A percentile compares a stretch with the other conserved stretches of the same genome.
Conservation (phyloP, 1,140 invertebrate genomes). For the Papilio aristodemus region DNA sequence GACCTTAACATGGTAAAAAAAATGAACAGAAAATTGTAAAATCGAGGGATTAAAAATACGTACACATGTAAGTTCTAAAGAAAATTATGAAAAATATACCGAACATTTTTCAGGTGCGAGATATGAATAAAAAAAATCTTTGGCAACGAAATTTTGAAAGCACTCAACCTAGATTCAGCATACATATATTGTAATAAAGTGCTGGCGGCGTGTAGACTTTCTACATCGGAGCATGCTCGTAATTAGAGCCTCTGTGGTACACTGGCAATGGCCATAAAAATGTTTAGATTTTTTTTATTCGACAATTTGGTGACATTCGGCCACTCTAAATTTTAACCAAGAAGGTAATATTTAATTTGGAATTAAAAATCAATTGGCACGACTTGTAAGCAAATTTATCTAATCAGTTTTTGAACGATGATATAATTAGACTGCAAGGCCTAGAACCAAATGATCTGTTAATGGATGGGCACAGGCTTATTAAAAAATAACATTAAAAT, state of each 20-base stretch:
- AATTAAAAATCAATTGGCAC: too few relatives aligned
- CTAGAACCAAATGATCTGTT: too few relatives aligned
- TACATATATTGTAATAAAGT: slow-evolving; percentile 33
- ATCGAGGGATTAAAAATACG: slow-evolving; percentile 21
- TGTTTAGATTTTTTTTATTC: slow-evolving; percentile 26
- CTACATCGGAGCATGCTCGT: slow-evolving; percentile 24
- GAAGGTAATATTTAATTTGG: background rate
- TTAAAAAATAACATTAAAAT: too few relatives aligned
- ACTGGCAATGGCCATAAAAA: slow-evolving; percentile 11
- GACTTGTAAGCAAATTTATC: too few relatives aligned
- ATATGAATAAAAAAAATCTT: slow-evolving; percentile 34
- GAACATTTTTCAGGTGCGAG: slow-evolving; percentile 31
- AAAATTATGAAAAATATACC: slow-evolving; percentile 25
- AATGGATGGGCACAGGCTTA: too few relatives aligned
- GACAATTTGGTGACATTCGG: background rate
- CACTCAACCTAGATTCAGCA: slow-evolving; percentile 30
- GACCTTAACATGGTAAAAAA: background rate
- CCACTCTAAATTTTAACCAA: background rate
- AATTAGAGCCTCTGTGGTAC: slow-evolving; percentile 28
- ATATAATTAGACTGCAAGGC: too few relatives aligned
- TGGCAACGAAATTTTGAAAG: slow-evolving; percentile 35
- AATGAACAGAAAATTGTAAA: background rate
- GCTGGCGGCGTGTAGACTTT: slow-evolving; percentile 27
- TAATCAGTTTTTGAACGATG: too few relatives aligned
- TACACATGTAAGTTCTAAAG: background rate